Base-by-base conservation (phyloP, 2,797 vertebrate genomes). In the Leucoraja ocellata region DNA sequence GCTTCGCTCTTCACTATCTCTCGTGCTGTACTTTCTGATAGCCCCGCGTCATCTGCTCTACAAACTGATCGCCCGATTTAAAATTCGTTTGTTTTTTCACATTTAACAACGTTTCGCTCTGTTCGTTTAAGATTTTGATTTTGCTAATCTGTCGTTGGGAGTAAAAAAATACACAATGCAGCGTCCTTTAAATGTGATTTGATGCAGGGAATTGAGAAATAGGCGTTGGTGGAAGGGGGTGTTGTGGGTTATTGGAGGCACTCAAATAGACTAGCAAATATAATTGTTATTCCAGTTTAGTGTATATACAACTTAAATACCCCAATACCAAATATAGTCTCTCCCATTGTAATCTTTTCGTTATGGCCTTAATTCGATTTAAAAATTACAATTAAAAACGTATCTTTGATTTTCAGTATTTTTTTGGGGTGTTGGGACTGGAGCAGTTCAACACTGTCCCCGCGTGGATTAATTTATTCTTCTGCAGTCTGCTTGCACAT, bases 381-480 rank as follows among this genome's bases (percentile, higher is more conserved):
- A 16, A 21, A 28, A 92, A 91, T 74, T 54, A 74, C 46, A 21
- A 74, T 76, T n/a, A 10, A 76, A 25, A 76, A 21, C 5, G 23
- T 74, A 25, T 58, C 73, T 74, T 14, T 13, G 7, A 71, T 73
- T 74, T 74, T 25, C 68, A 86, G 61, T 71, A 39, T 73, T 91
- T 91, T 36, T 25, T 54, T 39, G 18, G 18, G 74, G 36, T 91
- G 36, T 21, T 39, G 65, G 8, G 14, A 91, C 23, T 46, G 10
- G 7, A 63, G 39, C 32, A 91, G 39, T 91, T 91, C 18, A 91
- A 73, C 36, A 74, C 21, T 46, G 71, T 94, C 94, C 93, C 86
- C 0, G 14, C 88, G 74, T 93, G 93, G 54, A 65, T 94, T 93
- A 68, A 61, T 93, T n/a, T 93, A 74, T 32, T 36, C 14, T 93